Evolutionary conservation across 2,888 invertebrate genomes (phyloP), one percentile per base, ranked within the genome.

Genomic region (Molorchus minor): DNA sequence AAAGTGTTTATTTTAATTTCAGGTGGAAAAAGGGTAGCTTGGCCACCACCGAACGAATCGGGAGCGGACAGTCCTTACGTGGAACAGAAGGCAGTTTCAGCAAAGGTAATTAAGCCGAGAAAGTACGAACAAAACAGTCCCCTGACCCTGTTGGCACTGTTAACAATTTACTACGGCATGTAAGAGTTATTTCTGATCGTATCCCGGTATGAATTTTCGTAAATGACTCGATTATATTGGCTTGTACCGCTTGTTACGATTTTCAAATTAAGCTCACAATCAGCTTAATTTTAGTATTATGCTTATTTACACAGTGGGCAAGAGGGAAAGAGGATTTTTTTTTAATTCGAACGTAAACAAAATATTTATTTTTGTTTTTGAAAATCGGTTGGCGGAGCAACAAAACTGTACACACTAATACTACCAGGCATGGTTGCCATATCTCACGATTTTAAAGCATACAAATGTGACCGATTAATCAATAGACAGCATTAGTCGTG

Each of bases 1-100:
- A 25, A 3, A 25, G 4, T 8, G 3, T 5, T 33, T 33, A n/a
- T 3, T 33, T 69, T 81, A 79, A 79, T 85, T 85, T 10, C 83
- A 93, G 93, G 90, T 80, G 86, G 89, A 74, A 93, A 92, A 84
- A 88, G 91, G 82, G 92, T 93, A 75, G 91, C 92, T 81, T 93
- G 93, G 93, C 93, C 93, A 68, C 93, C 93, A 72, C 86, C 86
- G 70, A 83, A 84, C 69, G 87, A 88, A 78, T 88, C 87, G 68
- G 86, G 88, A 79, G 58, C 61, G 51, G 69, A 64, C 29, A 55
- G 61, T 58, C 68, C 67, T 25, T 84, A 79, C 62, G 73, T 77
- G 41, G 83, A 83, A 73, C 82, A 86, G 74, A 83, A 78, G 71
- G 80, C 84, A 62, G 80, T 82, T 62, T 85, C 84, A 78, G 75